Conservation (phyloP, 37 sponge, comb jelly and placozoan genomes). For the Oopsacas minuta region DNA sequence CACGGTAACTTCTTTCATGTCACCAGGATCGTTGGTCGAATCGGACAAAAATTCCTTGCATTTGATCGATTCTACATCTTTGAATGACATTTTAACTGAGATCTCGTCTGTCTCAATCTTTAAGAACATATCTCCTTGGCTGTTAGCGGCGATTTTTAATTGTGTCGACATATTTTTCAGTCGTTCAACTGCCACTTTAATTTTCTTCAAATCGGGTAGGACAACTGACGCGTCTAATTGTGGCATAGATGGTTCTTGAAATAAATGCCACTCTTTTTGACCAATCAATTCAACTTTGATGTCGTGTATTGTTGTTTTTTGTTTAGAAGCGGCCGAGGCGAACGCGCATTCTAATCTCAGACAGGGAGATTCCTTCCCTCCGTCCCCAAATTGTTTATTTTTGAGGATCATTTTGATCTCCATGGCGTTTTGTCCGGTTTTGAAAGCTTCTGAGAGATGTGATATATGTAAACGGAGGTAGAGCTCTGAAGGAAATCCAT, state of each 20-base stretch:
- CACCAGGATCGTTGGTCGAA: neutral
- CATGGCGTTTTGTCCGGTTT: slow-evolving; percentile 8
- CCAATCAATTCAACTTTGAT: neutral
- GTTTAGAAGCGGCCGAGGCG: neutral
- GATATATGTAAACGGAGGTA: neutral
- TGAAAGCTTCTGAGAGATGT: neutral
- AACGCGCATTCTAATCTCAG: neutral
- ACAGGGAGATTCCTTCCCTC: neutral
- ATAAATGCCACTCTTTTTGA: neutral
- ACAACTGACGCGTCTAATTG: neutral
- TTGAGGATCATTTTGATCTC: neutral
- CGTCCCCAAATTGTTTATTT: neutral
- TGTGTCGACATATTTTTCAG: neutral
- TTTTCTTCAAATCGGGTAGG: neutral
- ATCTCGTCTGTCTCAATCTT: neutral
- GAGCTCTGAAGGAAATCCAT: neutral
- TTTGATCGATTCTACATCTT: neutral
- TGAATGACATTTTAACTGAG: neutral
- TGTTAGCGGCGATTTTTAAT: neutral
- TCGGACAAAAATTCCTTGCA: neutral
- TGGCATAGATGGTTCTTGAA: slow-evolving; percentile 14
- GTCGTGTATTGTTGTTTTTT: neutral
- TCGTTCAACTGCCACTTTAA: neutral
- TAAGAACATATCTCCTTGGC: neutral
- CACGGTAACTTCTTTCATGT: neutral